Evolutionary conservation across 2,113 vertebrate genomes (phyloP), one percentile per base, ranked within the genome.

Genomic region (Lipophrys pholis): DNA sequence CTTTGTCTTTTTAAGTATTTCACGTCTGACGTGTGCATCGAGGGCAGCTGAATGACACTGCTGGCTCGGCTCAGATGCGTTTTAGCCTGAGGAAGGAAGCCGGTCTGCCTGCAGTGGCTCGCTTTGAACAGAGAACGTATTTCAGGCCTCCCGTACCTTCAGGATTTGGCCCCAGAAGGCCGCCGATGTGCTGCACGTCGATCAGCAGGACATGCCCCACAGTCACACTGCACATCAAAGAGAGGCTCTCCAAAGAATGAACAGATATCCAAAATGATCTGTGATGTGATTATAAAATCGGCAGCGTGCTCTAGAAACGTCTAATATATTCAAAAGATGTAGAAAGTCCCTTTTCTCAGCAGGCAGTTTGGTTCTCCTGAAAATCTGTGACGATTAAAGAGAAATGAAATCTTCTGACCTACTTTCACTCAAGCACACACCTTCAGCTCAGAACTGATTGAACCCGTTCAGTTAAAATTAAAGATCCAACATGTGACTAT

Each of bases 141-240:
- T 30, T 30, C 21, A 70, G 48, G 58, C 41, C 46, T 56, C n/a
- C 1, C 46, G 11, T 16, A 65, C 59, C 12, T 65, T 41, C 5
- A 73, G 67, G 73, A 61, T 65, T 65, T 56, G 64, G 17, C 43
- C n/a, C n/a, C n/a, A n/a, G n/a, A n/a, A n/a, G n/a, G n/a, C n/a
- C n/a, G n/a, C n/a, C n/a, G n/a, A n/a, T n/a, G n/a, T n/a, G n/a
- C n/a, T n/a, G n/a, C n/a, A n/a, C 48, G 60, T 17, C 52, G 57
- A 69, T 69, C 50, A 58, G 51, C 40, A 40, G 71, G 71, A 42
- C 67, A 21, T 15, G 40, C 17, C 30, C 36, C 10, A 1, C 46
- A 54, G 80, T 21, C 46, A 67, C 70, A 61, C 53, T 48, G 14
- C 16, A 73, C 77, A 81, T 78, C 77, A 81, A 68, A 85, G 74